Evolutionary conservation across 2,113 vertebrate genomes (phyloP).

Genomic region (Rhinoptilus africanus): DNA sequence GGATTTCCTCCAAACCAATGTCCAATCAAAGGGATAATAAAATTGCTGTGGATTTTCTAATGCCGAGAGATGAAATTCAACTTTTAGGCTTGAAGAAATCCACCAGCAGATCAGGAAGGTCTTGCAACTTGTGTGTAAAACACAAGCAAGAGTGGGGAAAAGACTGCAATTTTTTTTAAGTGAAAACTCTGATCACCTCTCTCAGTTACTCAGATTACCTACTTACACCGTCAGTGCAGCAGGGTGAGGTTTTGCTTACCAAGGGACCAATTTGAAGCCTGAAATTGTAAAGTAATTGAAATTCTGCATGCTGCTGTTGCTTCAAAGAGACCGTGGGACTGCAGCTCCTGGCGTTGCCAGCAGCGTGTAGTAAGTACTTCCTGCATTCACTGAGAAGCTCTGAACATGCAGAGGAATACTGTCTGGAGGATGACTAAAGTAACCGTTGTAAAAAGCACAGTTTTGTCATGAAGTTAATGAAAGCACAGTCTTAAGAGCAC

Average conservation of each 20-base stretch:
- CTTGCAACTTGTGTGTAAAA: neutral
- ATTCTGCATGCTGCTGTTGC: neutral
- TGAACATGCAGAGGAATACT: neutral
- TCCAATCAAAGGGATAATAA: neutral
- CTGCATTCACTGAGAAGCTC: neutral
- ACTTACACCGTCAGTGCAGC: neutral
- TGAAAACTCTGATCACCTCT: neutral
- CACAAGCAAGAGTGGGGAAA: neutral
- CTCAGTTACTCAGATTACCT: neutral
- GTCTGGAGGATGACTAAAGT: neutral
- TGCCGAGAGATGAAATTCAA: neutral
- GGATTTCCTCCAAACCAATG: neutral
- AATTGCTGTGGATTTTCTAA: neutral
- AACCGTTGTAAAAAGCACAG: neutral
- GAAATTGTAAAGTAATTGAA: constrained; percentile 12
- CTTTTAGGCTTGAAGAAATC: neutral
- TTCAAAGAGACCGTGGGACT: neutral
- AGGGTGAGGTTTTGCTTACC: neutral
- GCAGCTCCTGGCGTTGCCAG: neutral
- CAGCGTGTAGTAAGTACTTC: neutral
- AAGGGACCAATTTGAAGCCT: neutral
- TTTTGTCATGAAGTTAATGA: neutral
- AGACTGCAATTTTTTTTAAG: neutral
- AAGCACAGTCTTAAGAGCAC: neutral
- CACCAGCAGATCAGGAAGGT: neutral